These are phyloP conservation scores for Cinclus mexicanus DNA, from an alignment of 2,113 vertebrate genomes.

Conservation along the genomic window DNA sequence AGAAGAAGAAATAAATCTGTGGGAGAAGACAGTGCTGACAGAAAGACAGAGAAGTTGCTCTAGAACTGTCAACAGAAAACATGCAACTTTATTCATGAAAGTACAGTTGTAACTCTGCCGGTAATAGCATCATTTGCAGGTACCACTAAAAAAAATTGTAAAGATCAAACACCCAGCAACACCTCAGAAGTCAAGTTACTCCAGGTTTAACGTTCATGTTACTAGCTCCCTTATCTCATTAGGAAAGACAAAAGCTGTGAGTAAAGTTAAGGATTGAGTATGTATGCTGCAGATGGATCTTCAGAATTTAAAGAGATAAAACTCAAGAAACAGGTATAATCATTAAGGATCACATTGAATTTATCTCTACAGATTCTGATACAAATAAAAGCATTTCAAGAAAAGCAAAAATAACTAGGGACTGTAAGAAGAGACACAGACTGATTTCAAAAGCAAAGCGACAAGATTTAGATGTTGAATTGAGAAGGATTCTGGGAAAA, in stretches of 20 bases:
- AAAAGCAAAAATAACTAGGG: neutral
- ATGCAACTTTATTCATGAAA: neutral
- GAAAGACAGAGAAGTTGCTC: neutral
- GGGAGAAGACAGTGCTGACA: neutral
- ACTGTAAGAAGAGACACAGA: neutral
- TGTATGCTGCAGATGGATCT: neutral
- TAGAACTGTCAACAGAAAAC: neutral
- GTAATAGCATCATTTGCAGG: conserved; percentile 64
- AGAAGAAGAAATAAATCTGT: neutral
- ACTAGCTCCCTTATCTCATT: neutral
- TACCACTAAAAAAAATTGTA: conserved; percentile 56
- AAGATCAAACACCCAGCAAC: conserved; percentile 35
- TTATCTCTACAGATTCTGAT: neutral
- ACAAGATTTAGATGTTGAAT: neutral
- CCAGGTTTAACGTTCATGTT: neutral
- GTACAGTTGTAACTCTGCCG: conserved; percentile 3
- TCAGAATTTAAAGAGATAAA: neutral
- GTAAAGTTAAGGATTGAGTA: neutral
- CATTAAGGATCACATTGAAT: neutral
- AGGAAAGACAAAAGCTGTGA: neutral
- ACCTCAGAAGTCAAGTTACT: conserved; percentile 6
- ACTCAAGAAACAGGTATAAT: neutral
- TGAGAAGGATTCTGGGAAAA: neutral
- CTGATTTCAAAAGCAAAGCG: neutral
- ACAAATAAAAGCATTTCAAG: neutral